phyloP scores from a whole-genome alignment of 2,113 vertebrate genomes.

The Mixornis gularis region DNA sequence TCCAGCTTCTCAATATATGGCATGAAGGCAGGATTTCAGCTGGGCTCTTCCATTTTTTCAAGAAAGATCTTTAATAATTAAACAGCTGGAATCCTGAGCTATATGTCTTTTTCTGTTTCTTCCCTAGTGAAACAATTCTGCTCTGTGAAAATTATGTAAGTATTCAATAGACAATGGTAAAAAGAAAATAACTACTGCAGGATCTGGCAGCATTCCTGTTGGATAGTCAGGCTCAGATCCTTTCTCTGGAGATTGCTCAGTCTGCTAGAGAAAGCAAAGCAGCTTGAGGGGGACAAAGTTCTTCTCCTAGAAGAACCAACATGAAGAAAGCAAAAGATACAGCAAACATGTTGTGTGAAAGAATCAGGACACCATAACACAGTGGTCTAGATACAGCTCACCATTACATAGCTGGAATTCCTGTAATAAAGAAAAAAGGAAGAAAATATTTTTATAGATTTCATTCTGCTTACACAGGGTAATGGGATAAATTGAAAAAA shows the following conservation, averaged over 20 bases:
- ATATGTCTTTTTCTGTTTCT: not conserved
- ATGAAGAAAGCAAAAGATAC: not conserved
- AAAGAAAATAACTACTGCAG: not conserved
- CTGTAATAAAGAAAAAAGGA: not conserved
- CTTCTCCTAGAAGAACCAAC: not conserved
- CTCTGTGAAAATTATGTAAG: not conserved
- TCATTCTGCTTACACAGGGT: not conserved
- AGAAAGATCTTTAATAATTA: not conserved
- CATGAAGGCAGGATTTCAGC: not conserved
- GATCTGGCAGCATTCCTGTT: not conserved
- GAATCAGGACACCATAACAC: not conserved
- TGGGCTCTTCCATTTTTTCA: not conserved
- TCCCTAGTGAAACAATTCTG: not conserved
- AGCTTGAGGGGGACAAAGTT: not conserved
- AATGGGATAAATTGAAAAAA: not conserved
- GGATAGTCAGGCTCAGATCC: not conserved
- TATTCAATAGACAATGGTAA: not conserved
- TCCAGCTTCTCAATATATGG: not conserved
- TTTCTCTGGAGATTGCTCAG: not conserved
- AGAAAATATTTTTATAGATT: not conserved
- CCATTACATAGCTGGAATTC: not conserved
- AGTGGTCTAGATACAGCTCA: not conserved
- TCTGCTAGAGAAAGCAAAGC: not conserved
- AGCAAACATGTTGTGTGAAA: not conserved
- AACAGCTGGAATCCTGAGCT: not conserved